These are phyloP conservation scores for Terrapene triunguis DNA, from an alignment of 2,113 vertebrate genomes.

Conservation along the genomic window DNA sequence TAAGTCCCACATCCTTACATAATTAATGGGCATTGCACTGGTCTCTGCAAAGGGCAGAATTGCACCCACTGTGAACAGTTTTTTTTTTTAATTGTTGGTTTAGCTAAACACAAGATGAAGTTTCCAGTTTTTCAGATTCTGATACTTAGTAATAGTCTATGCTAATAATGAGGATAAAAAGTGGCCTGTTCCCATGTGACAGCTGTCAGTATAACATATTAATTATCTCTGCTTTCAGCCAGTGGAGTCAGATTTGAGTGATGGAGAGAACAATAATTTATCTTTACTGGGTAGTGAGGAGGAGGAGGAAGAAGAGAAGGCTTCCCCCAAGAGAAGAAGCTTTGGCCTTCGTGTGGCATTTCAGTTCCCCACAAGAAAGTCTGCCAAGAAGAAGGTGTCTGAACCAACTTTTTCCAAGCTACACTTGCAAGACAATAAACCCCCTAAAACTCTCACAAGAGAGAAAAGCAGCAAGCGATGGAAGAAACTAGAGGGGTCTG, in stretches of 20 bases:
- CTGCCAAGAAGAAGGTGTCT: slow-evolving; percentile 54
- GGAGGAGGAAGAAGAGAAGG: slow-evolving; percentile 63
- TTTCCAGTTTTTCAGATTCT: not conserved
- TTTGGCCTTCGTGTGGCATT: slow-evolving; percentile 90
- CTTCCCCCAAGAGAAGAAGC: slow-evolving; percentile 79
- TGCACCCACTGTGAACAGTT: rapidly evolving
- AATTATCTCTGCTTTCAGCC: slow-evolving; percentile 67
- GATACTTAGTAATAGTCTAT: not conserved
- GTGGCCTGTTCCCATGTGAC: not conserved
- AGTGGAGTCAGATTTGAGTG: slow-evolving; percentile 76
- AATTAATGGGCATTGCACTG: not conserved
- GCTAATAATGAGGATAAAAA: not conserved
- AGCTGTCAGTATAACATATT: not conserved
- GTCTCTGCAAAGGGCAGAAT: not conserved
- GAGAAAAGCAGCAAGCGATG: slow-evolving; percentile 49
- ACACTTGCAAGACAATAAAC: slow-evolving; percentile 48
- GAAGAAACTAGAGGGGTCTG: slow-evolving; percentile 56
- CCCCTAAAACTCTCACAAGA: slow-evolving; percentile 30
- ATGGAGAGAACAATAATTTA: slow-evolving; percentile 70
- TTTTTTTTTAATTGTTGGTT: not conserved
- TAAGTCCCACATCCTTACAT: not conserved
- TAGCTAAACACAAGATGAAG: not conserved
- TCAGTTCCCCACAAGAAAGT: slow-evolving; percentile 89
- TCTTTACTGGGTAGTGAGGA: slow-evolving; percentile 70
- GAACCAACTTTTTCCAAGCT: slow-evolving; percentile 60